Evolutionary conservation across 2,113 vertebrate species (phyloP), one percentile per base, ranked within the genome.

Genomic region (Callithrix jacchus): DNA sequence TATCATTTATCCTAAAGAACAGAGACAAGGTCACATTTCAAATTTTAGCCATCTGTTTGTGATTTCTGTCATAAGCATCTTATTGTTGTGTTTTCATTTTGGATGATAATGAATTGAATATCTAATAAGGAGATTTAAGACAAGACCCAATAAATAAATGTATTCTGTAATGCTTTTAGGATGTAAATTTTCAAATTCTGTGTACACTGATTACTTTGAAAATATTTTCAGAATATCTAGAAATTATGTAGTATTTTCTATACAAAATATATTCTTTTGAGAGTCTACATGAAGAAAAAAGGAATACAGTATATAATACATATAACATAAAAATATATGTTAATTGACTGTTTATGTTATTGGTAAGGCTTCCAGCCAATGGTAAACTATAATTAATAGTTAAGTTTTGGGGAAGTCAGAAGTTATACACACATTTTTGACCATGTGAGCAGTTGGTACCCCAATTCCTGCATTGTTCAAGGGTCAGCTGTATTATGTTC

Each of bases 1-100:
- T 42, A 20, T 86, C 9, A 6, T 87, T 47, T 71, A 83, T 87
- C 90, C 79, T 83, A 79, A 94, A 93, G 96, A 66, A 1, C 61
- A 95, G 97, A 85, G 95, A 98, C 71, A 97, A 98, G 83, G 73
- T 96, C 87, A 92, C 45, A 52, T 80, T 89, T 89, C 97, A 91
- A 11, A 96, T 25, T 73, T 37, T 92, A 95, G 70, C 81, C 89
- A 71, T 89, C 52, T 79, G n/a, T 9, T 93, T 68, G 45, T 92
- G 82, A 97, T 96, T 97, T 94, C 8, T 89, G n/a, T 49, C 89
- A 71, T 97, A 37, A 94, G 30, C 54, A 6, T 56, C 92, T 40
- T 79, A 45, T 82, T 83, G 37, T 89, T 97, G 3, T 25, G 74
- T 77, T 83, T 97, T 97, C 45, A 79, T 97, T 98, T 96, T 92